A percentile compares a stretch with the other conserved stretches of the same genome.
Conservation (phyloP, 2,888 invertebrate species). For the Melipona bicolor region DNA sequence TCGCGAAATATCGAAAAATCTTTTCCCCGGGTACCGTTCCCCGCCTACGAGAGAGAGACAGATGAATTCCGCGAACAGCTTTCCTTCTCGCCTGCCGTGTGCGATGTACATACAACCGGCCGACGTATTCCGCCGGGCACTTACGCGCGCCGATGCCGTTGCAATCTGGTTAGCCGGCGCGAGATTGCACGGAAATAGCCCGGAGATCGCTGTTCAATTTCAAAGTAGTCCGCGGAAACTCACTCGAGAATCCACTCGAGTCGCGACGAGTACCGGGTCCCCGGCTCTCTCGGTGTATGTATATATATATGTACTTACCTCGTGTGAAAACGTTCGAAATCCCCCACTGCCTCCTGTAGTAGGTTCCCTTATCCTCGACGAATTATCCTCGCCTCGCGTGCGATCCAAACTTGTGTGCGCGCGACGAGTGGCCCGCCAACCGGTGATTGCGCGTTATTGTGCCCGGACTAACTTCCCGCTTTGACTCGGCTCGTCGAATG, state of each 20-base stretch:
- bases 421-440: conserved; percentile 41
- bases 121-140: conserved; percentile 38
- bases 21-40: conserved; percentile 10
- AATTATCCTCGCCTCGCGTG: conserved; percentile 40
- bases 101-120: conserved; percentile 31
- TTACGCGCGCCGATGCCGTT: conserved; percentile 56
- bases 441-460: conserved; percentile 53
- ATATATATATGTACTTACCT: conserved; percentile 1
- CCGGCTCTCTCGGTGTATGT: neutral
- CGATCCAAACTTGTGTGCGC: conserved; percentile 20
- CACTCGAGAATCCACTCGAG: conserved; percentile 29
- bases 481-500: conserved; percentile 33
- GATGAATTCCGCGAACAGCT: conserved; percentile 55
- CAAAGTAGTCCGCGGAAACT: conserved; percentile 63
- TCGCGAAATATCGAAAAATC: conserved; percentile 29
- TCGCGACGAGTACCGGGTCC: neutral
- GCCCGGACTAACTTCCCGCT: conserved; percentile 36
- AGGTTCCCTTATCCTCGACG: conserved; percentile 3
- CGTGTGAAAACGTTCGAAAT: conserved; percentile 32
- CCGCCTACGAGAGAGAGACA: neutral
- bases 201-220: conserved; percentile 74
- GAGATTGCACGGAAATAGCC: conserved; percentile 80
- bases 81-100: conserved; percentile 6
- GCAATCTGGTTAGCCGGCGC: conserved; percentile 77
- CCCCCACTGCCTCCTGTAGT: neutral